These are phyloP conservation scores for Coryphaenoides rupestris DNA, from an alignment of 2,113 vertebrate species.

Conservation along the genomic window DNA sequence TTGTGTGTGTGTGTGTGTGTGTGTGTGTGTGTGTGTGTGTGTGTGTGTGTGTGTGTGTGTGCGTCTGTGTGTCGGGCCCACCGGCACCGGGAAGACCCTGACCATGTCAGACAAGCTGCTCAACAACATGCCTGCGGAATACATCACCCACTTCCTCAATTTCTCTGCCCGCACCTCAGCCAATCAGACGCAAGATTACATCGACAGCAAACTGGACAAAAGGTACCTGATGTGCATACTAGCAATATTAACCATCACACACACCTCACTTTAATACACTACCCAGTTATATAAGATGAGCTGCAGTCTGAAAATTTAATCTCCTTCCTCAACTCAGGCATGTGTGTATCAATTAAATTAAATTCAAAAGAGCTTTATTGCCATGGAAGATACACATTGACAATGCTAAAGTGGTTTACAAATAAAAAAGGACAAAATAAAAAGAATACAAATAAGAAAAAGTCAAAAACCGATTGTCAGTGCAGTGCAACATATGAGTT, in stretches of 20 bases:
- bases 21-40: too few species aligned
- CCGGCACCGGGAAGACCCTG: slow-evolving; percentile 88
- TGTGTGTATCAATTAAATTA: too few species aligned
- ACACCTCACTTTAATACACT: background rate
- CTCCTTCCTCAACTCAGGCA: background rate
- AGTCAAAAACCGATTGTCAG: too few species aligned
- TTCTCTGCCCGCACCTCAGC: slow-evolving; percentile 90
- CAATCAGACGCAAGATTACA: slow-evolving; percentile 92
- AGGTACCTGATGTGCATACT: slow-evolving; percentile 73
- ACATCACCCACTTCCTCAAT: slow-evolving; percentile 83
- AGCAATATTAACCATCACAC: background rate
- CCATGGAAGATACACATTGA: too few species aligned
- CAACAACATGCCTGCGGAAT: slow-evolving; percentile 81
- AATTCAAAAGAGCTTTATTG: too few species aligned
- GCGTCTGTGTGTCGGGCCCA: slow-evolving; percentile 90
- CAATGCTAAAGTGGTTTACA: too few species aligned
- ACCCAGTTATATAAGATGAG: too few species aligned
- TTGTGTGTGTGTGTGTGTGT: too few species aligned
- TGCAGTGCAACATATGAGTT: too few species aligned
- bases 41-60: too few species aligned
- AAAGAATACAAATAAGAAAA: too few species aligned
- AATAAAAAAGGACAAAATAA: too few species aligned
- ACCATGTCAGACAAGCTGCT: slow-evolving; percentile 86
- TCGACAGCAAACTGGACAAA: slow-evolving; percentile 92
- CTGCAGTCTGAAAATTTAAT: background rate